These are phyloP conservation scores for Argyrosomus japonicus DNA, from an alignment of 2,113 vertebrate species.

Conservation along the genomic window DNA sequence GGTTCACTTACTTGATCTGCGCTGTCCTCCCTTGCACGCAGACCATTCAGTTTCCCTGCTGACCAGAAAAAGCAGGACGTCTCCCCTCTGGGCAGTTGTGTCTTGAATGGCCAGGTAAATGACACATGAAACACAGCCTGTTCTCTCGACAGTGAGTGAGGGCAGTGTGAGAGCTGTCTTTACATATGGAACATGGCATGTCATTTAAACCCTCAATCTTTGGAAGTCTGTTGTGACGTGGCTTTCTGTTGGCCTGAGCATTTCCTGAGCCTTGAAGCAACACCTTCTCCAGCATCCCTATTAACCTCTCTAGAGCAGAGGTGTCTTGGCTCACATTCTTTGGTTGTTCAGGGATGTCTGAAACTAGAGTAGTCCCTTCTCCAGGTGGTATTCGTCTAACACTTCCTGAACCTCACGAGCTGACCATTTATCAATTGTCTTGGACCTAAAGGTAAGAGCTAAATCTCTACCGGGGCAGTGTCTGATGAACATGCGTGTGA, in stretches of 20 bases:
- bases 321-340: background rate
- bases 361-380: background rate
- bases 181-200: conserved; percentile 32
- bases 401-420: no score
- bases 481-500: no score
- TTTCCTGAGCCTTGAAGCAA: background rate
- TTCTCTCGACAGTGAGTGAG: conserved; percentile 26
- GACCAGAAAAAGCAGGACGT: background rate
- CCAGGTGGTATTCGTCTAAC: no score
- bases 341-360: background rate
- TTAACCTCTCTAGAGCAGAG: background rate
- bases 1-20: background rate
- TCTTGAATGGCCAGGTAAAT: conserved; percentile 34
- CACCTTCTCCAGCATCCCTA: conserved; percentile 2
- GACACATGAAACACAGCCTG: conserved; percentile 43
- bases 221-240: background rate
- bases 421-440: no score
- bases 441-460: no score
- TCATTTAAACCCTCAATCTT: conserved; percentile 6
- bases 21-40: no score
- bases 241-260: background rate
- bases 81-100: background rate
- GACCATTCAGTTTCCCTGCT: conserved; percentile 50
- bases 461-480: no score
- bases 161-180: background rate